Conservation (phyloP, 92 coral and sea anemone species). For the Zoanthus solanderi region DNA sequence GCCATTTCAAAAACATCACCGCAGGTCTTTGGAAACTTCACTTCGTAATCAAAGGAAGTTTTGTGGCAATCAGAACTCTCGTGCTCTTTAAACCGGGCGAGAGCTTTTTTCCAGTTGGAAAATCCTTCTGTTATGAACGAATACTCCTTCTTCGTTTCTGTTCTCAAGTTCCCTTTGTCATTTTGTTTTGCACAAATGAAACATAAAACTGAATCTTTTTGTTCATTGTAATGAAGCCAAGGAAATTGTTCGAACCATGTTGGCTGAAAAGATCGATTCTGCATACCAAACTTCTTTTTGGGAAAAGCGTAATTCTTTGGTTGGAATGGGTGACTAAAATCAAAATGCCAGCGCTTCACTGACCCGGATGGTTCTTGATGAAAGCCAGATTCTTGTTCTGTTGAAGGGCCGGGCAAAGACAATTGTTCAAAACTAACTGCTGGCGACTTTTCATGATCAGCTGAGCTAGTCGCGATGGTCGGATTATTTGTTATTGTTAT, state of each 20-base stretch:
- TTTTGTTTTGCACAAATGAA: slow-evolving; percentile 56
- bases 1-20: slow-evolving; percentile 50
- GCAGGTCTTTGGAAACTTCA: slow-evolving; percentile 45
- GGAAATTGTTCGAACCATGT: slow-evolving; percentile 52
- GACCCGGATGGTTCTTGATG: slow-evolving; percentile 49
- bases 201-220: slow-evolving; percentile 49
- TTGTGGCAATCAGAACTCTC: slow-evolving; percentile 57
- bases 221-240: slow-evolving; percentile 61
- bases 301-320: slow-evolving; percentile 49
- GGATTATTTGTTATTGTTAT: slow-evolving; percentile 44
- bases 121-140: slow-evolving; percentile 50
- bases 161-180: slow-evolving; percentile 49
- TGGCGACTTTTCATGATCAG: slow-evolving; percentile 42
- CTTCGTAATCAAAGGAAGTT: slow-evolving; percentile 49
- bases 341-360: slow-evolving; percentile 43
- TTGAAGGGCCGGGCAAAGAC: slow-evolving; percentile 46
- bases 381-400: slow-evolving; percentile 43
- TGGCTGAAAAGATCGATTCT: slow-evolving; percentile 51
- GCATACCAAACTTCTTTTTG: slow-evolving; percentile 38
- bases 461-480: slow-evolving; percentile 47
- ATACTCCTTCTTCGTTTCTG: slow-evolving; percentile 45
- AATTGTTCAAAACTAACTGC: slow-evolving; percentile 46
- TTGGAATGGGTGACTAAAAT: slow-evolving; percentile 38
- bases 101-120: slow-evolving; percentile 58
- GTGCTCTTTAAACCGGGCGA: slow-evolving; percentile 44